phyloP scores from a whole-genome alignment of 2,888 invertebrate species.

The Campaea margaritaria region DNA sequence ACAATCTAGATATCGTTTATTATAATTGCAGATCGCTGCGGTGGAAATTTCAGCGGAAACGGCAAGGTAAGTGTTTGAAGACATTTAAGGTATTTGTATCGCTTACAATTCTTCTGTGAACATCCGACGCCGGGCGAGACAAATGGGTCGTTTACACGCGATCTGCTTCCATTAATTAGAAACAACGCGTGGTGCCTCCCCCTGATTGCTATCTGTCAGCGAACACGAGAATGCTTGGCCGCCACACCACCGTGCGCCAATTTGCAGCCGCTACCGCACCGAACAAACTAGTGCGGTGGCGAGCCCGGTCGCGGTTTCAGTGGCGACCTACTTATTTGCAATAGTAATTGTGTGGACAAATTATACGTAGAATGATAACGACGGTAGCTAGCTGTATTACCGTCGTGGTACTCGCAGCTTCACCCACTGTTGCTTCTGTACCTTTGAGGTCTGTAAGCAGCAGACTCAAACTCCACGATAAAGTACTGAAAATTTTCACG shows the following conservation, averaged over 20 bases:
- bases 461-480: too few relatives aligned
- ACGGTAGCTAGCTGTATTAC: too few relatives aligned
- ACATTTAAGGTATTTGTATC: conserved; percentile 80
- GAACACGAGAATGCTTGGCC: conserved; percentile 71
- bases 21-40: conserved; percentile 70
- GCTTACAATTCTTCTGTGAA: conserved; percentile 80
- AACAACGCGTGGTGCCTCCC: conserved; percentile 70
- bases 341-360: too few relatives aligned
- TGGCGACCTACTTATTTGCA: too few relatives aligned
- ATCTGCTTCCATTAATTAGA: conserved; percentile 78
- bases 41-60: conserved; percentile 61
- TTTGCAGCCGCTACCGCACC: conserved; percentile 20
- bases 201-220: conserved; percentile 79
- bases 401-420: too few relatives aligned
- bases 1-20: conserved; percentile 70
- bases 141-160: conserved; percentile 78
- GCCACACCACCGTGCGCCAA: conserved; percentile 34
- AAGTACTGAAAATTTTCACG: too few relatives aligned
- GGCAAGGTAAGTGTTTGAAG: conserved; percentile 73
- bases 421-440: too few relatives aligned
- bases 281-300: too few relatives aligned
- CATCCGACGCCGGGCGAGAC: conserved; percentile 75
- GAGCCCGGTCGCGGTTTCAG: too few relatives aligned
- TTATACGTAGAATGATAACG: too few relatives aligned
- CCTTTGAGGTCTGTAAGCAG: too few relatives aligned